Conservation (phyloP, 1,140 invertebrate species). For the Drosophila subpulchrella region DNA sequence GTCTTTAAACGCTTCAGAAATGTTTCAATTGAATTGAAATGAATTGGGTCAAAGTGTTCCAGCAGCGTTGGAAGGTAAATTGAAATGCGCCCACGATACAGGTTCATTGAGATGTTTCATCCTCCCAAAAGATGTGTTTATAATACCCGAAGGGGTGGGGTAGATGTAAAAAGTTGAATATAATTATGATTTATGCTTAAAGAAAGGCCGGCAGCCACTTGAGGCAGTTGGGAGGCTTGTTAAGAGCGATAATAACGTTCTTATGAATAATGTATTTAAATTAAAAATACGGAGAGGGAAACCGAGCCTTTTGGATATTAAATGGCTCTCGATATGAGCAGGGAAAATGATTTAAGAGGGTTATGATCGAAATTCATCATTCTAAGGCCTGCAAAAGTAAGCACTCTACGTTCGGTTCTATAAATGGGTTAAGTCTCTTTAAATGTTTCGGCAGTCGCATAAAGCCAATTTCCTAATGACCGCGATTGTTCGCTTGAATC, state of each 20-base stretch:
- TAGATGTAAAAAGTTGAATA: conserved; percentile 17
- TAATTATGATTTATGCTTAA: conserved; percentile 56
- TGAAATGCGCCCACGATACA: conserved; percentile 54
- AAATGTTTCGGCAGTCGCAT: conserved; percentile 6
- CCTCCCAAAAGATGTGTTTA: conserved; percentile 18
- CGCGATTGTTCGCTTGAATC: conserved; percentile 43
- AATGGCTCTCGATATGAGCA: conserved; percentile 9
- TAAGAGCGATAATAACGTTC: conserved; percentile 34
- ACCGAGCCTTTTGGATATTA: conserved; percentile 23
- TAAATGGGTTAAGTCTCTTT: neutral
- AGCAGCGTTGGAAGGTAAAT: conserved; percentile 51
- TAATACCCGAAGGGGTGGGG: conserved; percentile 16
- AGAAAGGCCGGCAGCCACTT: conserved; percentile 37
- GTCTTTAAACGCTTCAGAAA: conserved; percentile 62
- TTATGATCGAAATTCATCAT: conserved; percentile 23
- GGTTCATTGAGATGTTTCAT: conserved; percentile 60
- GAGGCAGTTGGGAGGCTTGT: conserved; percentile 28
- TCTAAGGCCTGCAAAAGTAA: neutral
- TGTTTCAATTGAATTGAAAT: conserved; percentile 56
- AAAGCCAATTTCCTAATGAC: conserved; percentile 26
- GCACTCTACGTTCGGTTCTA: neutral
- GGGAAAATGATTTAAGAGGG: conserved; percentile 1
- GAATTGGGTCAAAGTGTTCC: conserved; percentile 75
- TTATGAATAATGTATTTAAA: conserved; percentile 33
- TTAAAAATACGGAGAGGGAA: conserved; percentile 1